Evolutionary conservation across 2,888 invertebrate genomes (phyloP).

Genomic region (Merodon equestris): DNA sequence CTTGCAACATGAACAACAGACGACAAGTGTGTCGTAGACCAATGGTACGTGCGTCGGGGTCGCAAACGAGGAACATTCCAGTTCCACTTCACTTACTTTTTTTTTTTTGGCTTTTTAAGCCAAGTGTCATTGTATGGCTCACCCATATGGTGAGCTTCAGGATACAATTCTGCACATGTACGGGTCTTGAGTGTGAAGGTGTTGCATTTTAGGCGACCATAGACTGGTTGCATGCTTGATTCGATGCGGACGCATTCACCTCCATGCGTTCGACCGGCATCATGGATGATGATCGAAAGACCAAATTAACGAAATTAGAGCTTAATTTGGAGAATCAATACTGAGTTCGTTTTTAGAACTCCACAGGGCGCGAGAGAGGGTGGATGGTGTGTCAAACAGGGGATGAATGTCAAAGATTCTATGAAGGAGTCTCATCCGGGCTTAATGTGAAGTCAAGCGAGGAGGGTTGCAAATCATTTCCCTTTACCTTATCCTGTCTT

Average conservation of each 20-base stretch:
- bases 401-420: too few relatives aligned
- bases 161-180: conserved; percentile 27
- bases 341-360: too few relatives aligned
- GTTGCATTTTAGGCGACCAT: not conserved
- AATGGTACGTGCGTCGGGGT: too few relatives aligned
- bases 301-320: conserved; percentile 26
- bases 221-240: conserved; percentile 41
- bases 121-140: conserved; percentile 52
- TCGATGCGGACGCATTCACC: conserved; percentile 3
- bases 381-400: not conserved
- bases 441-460: too few relatives aligned
- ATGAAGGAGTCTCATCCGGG: too few relatives aligned
- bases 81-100: conserved; percentile 58
- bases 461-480: too few relatives aligned
- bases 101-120: not conserved
- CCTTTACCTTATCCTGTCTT: too few relatives aligned
- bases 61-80: conserved; percentile 23
- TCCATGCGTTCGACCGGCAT: conserved; percentile 14
- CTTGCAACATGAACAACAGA: not conserved
- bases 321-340: not conserved
- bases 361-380: not conserved
- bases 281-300: not conserved
- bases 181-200: conserved; percentile 7
- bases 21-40: too few relatives aligned
- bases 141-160: not conserved